Base-by-base conservation (phyloP, 2,888 invertebrate genomes). In the Platycheirus albimanus region DNA sequence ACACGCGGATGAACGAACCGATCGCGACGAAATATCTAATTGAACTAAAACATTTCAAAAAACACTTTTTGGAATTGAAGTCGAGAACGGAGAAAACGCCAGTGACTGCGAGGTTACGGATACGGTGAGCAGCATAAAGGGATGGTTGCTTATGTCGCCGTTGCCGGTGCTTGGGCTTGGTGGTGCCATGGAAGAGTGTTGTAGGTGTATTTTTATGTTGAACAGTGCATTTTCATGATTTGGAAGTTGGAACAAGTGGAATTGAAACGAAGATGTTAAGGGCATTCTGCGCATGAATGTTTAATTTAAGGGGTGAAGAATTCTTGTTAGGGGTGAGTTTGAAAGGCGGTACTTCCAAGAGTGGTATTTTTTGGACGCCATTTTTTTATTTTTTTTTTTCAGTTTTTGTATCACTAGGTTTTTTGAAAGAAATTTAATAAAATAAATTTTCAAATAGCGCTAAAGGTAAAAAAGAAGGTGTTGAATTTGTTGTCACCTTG, bases 361-460 rank as follows among this genome's bases (percentile, higher is more conserved):
- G n/a, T n/a, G n/a, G n/a, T n/a, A n/a, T 7, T 69, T 79, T 64
- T 79, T 64, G 74, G 74, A 64, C 84, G 84, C 84, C 84, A 84
- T 84, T 84, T 79, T 6, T 51, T 79, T 77, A 72, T 19, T 33
- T 41, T 56, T 38, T 13, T 0, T 38, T 36, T 56, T 67, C 17
- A 11, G 8, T 19, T 19, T 20, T 28, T 43, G n/a, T 45, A 30
- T 33, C 51, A 36, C 30, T 1, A n/a, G n/a, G n/a, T n/a, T 64
- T 13, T 2, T 17, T 33, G 45, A 66, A 77, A 20, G 54, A 71
- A 56, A 72, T 61, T 77, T 49, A 63, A 77, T 43, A 78, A 63
- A 51, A 43, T 11, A 58, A 33, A 24, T 19, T n/a, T 56, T 36
- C 20, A 33, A 51, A 13, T 28, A 19, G 43, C 49, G 49, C 72